Evolutionary conservation across 2,113 vertebrate species (phyloP).

Genomic region (Sylvietta virens): DNA sequence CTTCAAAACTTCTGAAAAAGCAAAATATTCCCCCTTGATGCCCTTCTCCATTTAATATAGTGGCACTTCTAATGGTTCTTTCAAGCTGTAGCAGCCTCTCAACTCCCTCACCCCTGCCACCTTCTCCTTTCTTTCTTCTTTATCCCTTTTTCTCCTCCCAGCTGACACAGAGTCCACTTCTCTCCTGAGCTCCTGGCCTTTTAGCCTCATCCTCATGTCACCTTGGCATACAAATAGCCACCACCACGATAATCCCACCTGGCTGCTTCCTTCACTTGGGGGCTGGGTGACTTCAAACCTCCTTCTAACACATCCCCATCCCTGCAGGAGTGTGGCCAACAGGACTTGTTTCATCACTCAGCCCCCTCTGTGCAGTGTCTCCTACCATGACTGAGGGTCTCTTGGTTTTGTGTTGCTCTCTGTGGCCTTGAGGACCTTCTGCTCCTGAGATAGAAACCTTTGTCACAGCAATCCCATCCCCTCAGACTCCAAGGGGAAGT

Average conservation of each 20-base stretch:
- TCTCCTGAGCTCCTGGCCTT: not conserved
- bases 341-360: not conserved
- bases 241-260: not conserved
- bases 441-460: not conserved
- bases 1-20: constrained; percentile 5
- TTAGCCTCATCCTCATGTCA: not conserved
- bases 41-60: not conserved
- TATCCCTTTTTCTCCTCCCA: not conserved
- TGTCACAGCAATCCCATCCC: not conserved
- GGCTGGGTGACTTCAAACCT: not conserved
- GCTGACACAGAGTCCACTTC: not conserved
- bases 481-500: not conserved
- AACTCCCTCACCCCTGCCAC: not conserved
- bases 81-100: not conserved
- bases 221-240: not conserved
- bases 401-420: not conserved
- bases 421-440: not conserved
- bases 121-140: not conserved
- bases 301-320: not conserved
- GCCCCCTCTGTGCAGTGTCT: not conserved
- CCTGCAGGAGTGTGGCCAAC: not conserved
- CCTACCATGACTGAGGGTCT: not conserved
- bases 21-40: not conserved
- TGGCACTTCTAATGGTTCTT: not conserved
- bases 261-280: not conserved